Conservation (phyloP, 2,113 vertebrate species). For the Corapipo altera region DNA sequence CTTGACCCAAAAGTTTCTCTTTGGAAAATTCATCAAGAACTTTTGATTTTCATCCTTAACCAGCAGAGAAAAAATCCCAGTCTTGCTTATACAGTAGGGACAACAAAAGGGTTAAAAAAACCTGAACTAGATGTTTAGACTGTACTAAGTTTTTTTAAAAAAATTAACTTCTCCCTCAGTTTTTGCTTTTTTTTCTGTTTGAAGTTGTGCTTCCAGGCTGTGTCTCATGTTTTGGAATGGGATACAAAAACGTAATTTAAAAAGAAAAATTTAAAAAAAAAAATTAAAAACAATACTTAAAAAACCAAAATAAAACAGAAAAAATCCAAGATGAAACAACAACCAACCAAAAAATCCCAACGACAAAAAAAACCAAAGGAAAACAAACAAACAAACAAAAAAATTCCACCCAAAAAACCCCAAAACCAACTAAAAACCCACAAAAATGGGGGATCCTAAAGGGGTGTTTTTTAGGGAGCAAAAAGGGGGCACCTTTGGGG, state of each 20-base stretch:
- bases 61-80: neutral
- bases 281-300: too few species aligned
- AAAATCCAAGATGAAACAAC: neutral
- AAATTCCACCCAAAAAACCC: too few species aligned
- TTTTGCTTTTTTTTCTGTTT: neutral
- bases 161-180: fast-evolving
- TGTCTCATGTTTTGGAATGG: neutral
- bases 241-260: neutral
- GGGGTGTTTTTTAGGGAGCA: too few species aligned
- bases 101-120: neutral
- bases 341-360: neutral
- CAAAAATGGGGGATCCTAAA: neutral
- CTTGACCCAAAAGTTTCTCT: neutral
- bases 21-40: neutral
- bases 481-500: too few species aligned
- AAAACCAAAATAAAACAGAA: neutral
- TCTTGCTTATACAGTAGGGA: neutral
- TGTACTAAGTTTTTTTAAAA: neutral
- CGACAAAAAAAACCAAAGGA: neutral
- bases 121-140: neutral
- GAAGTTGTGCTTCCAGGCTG: neutral
- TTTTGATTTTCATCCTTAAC: neutral
- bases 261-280: too few species aligned
- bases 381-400: neutral
- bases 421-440: too few species aligned